A percentile compares a stretch with the other conserved stretches of the same genome.
phyloP scores from a whole-genome alignment of 2,888 invertebrate species.

The Arctia plantaginis region DNA sequence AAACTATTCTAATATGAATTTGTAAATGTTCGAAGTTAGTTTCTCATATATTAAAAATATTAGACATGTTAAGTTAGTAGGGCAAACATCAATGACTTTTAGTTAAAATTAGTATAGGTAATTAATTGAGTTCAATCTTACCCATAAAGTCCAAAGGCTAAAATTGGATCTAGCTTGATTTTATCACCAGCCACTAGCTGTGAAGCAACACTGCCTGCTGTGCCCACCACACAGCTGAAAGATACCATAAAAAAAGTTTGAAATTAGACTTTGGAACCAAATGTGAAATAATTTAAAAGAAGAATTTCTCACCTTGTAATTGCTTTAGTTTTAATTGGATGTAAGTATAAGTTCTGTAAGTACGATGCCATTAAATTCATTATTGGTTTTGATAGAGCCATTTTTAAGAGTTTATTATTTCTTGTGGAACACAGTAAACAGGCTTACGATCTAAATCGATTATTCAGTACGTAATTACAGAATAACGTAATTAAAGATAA shows the following conservation, averaged over 20 bases:
- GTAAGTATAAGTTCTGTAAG: conserved; percentile 90
- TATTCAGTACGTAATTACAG: conserved; percentile 38
- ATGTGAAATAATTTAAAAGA: conserved; percentile 21
- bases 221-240: conserved; percentile 90
- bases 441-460: conserved; percentile 32
- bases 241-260: neutral
- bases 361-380: conserved; percentile 90
- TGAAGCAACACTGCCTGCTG: conserved; percentile 90
- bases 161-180: conserved; percentile 88
- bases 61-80: neutral
- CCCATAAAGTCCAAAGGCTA: conserved; percentile 93
- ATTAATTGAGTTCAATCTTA: conserved; percentile 64
- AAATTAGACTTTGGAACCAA: conserved; percentile 44
- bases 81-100: neutral
- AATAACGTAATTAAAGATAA: conserved; percentile 44
- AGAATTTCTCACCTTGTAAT: conserved; percentile 89
- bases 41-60: neutral
- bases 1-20: neutral
- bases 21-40: neutral
- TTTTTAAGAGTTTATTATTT: conserved; percentile 55
- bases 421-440: conserved; percentile 34
- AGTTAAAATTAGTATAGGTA: neutral
- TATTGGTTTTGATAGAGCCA: conserved; percentile 91
- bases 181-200: conserved; percentile 89
- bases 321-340: conserved; percentile 92